Conservation (phyloP, 2,888 invertebrate genomes). For the Drosophila mulleri region DNA sequence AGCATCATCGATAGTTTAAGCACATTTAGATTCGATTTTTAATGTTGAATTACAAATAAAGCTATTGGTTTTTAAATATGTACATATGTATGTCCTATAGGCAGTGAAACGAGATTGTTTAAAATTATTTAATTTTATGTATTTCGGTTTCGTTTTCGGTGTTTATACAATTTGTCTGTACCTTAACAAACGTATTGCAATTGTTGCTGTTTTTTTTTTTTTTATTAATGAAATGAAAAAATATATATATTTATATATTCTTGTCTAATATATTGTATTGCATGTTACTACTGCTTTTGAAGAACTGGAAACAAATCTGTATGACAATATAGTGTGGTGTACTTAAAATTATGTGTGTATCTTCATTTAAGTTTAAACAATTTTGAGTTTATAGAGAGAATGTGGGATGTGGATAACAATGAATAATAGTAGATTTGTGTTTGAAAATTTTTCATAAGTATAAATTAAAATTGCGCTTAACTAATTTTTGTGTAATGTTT, state of each 20-base stretch:
- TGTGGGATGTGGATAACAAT: constrained; percentile 63
- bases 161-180: constrained; percentile 62
- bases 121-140: constrained; percentile 62
- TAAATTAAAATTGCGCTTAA: constrained; percentile 66
- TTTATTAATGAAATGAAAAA: constrained; percentile 41
- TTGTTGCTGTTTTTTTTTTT: constrained; percentile 8
- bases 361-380: constrained; percentile 42
- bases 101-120: constrained; percentile 11
- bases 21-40: not conserved
- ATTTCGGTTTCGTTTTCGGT: constrained; percentile 60
- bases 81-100: no score
- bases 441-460: constrained; percentile 27
- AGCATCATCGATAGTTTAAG: constrained; percentile 14
- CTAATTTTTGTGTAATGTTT: constrained; percentile 55
- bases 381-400: constrained; percentile 21
- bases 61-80: no score
- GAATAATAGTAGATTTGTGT: constrained; percentile 43
- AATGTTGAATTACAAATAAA: not conserved
- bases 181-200: constrained; percentile 56
- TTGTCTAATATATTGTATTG: constrained; percentile 51
- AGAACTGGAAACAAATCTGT: constrained; percentile 58
- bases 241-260: constrained; percentile 21
- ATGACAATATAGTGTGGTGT: constrained; percentile 34
- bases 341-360: constrained; percentile 50
- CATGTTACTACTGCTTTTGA: constrained; percentile 64